These are phyloP conservation scores for Uropetala carovei DNA, from an alignment of 2,888 invertebrate genomes.

Conservation along the genomic window DNA sequence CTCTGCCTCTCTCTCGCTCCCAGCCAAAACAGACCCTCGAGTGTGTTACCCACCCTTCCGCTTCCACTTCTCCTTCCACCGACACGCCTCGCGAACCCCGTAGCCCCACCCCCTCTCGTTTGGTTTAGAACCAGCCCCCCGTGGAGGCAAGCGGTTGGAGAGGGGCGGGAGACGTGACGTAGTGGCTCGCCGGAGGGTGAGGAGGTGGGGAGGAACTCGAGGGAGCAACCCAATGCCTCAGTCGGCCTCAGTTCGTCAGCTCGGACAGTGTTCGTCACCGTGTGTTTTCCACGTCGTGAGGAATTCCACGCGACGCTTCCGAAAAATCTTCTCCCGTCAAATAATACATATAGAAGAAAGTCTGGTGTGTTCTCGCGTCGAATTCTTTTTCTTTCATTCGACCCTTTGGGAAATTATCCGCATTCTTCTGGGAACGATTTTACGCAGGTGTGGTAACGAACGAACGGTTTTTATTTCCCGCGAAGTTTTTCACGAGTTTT, in stretches of 20 bases:
- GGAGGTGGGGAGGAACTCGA: neutral
- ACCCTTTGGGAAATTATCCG: neutral
- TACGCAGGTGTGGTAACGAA: neutral
- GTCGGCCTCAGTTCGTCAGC: constrained; percentile 29
- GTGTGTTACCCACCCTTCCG: constrained; percentile 19
- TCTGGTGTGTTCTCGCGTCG: neutral
- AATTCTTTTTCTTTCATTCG: neutral
- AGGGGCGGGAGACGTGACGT: constrained; percentile 22
- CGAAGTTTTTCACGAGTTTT: neutral
- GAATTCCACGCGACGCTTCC: neutral
- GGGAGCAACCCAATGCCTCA: constrained; percentile 45
- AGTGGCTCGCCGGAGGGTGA: neutral
- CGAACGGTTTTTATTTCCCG: neutral
- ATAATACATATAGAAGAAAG: neutral
- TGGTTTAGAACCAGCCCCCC: neutral
- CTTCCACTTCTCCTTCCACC: neutral
- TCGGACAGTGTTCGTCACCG: neutral
- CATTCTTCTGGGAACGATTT: neutral
- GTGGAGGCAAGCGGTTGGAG: constrained; percentile 16
- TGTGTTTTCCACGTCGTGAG: neutral
- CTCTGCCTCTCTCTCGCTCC: neutral
- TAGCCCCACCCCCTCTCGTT: neutral
- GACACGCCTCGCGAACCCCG: neutral
- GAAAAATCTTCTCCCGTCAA: neutral
- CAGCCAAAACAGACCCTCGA: constrained; percentile 37